These are phyloP conservation scores for Leptobrachium leishanense DNA, from an alignment of 2,113 vertebrate species.

Conservation along the genomic window DNA sequence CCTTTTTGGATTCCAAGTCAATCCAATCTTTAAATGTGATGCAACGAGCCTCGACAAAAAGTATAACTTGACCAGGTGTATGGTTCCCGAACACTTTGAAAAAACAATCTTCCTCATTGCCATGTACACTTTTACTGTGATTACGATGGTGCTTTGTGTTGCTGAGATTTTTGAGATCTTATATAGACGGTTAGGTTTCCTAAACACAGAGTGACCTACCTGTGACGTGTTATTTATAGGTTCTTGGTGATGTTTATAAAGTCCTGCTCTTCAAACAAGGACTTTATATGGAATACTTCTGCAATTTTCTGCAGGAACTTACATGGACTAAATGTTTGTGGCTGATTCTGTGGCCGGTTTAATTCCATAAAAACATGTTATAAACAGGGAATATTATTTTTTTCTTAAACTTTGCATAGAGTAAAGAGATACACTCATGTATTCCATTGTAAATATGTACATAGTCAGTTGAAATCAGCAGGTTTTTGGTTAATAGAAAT, in stretches of 20 bases:
- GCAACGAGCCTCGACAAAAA: conserved; percentile 70
- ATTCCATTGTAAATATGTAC: conserved; percentile 20
- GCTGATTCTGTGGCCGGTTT: no score
- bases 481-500: background rate
- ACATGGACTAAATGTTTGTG: conserved; percentile 1
- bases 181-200: conserved; percentile 74
- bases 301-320: conserved; percentile 44
- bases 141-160: conserved; percentile 78
- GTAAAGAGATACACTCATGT: background rate
- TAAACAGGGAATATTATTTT: background rate
- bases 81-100: conserved; percentile 87
- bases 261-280: conserved; percentile 49
- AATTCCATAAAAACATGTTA: conserved; percentile 1
- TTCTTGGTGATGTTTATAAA: conserved; percentile 37
- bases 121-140: conserved; percentile 85
- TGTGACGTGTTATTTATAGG: background rate
- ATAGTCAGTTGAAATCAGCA: background rate
- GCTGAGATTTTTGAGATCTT: conserved; percentile 84
- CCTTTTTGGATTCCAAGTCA: conserved; percentile 85
- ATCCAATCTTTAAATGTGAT: conserved; percentile 76
- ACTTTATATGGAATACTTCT: conserved; percentile 48
- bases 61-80: conserved; percentile 74
- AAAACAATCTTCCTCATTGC: conserved; percentile 89
- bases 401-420: background rate
- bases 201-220: conserved; percentile 67